Base-by-base conservation (phyloP, 1,140 invertebrate genomes). In the Brachystomella parvula region DNA sequence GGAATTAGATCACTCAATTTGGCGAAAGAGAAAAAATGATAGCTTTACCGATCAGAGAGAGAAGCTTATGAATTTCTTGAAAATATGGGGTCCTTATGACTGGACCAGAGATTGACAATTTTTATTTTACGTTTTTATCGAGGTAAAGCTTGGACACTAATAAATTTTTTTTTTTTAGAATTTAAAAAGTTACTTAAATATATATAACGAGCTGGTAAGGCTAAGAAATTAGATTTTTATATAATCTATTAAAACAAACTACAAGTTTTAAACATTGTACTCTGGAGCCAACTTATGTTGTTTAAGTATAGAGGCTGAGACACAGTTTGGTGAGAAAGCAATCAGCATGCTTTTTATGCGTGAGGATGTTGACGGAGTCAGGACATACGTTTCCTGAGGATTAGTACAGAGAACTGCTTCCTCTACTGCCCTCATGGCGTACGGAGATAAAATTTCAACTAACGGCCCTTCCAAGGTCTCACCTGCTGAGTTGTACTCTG, bases 1-100 rank as follows among this genome's bases (percentile, higher is more conserved):
- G 66, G 90, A 97, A 76, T 79, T 94, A 47, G 88, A 96, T 77
- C 87, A 90, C 64, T 82, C 80, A 49, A 74, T 86, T 65, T 96
- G 94, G 93, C 83, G 89, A 63, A 92, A 89, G 77, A 89, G 87
- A 12, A 83, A 82, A 72, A 83, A 78, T 69, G 87, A 94, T 78
- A 82, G 77, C 57, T 86, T 89, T 76, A 84, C 89, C 61, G 79
- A 83, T 47, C 86, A 90, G 75, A 80, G 82, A 47, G 78, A 82
- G 68, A 87, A 89, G 78, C 84, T 87, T 3, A 74, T 86, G 39
- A 72, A 83, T 61, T 89, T 91, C 77, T 78, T 81, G 47, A 76
- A 85, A 66, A 76, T 77, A 70, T 90, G 87, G 86, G 83, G 82
- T 70, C 78, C 81, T 12, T 84, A 81, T 77, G 84, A 89, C 76